Base-by-base conservation (phyloP, 92 coral and sea anemone species). In the Nematostella vectensis region DNA sequence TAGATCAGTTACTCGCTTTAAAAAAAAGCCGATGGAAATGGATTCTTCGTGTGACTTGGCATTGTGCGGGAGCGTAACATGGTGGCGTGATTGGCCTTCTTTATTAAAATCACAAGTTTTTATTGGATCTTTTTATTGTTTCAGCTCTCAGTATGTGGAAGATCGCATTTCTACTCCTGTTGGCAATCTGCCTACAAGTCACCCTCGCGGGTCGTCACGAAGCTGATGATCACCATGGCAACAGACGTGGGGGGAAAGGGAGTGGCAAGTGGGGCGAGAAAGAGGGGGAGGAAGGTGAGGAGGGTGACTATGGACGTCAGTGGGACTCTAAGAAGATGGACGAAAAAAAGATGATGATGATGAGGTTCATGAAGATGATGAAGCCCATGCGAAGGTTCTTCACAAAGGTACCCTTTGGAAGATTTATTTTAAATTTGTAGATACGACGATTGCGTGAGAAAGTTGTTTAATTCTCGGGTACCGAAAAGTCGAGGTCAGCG, bases 331-430 rank as follows among this genome's bases (percentile, higher is more conserved):
- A 31, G 1, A 55, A 66, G 23, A 45, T 55, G 54, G 57, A 52
- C 29, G 52, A 48, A 20, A 33, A 39, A 24, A 50, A 58, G 48
- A 55, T 66, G 63, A 28, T 43, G 55, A 54, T 55, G 72, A 66
- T 66, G 72, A 66, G 61, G 28, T 54, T 66, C 62, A 66, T 45
- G 52, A 30, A 33, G 40, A 66, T 66, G 63, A 29, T 66, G 55
- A 18, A 10, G 26, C 72, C 72, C 25, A 37, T 66, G 4, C 28
- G 72, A 10, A 31, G 55, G 11, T 40, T 66, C 20, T 55, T 66
- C 16, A 45, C 54, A 1, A 55, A 55, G 63, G 72, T 66, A 45
- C n/a, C n/a, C 2, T 18, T 16, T 6, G 2, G 25, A 20, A 20
- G 0, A 6, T 16, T 44, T 44, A 44, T 44, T 4, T n/a, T n/a